phyloP scores from a whole-genome alignment of 64 coral and sea anemone genomes.

The Acropora tenuis region DNA sequence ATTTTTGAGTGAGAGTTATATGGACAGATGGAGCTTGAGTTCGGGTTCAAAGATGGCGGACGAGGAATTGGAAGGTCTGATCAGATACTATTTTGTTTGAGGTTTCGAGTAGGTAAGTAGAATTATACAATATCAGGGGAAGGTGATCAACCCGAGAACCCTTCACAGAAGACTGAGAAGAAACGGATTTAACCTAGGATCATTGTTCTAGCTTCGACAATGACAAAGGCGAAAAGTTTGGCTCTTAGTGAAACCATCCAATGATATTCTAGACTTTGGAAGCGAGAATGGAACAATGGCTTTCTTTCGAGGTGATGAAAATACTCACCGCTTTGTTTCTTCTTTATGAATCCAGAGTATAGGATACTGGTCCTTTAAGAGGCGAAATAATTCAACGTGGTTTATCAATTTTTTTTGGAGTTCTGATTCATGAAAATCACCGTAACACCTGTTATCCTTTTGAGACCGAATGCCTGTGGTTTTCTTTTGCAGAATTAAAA shows the following conservation, averaged over 20 bases:
- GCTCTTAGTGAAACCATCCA: too few species aligned
- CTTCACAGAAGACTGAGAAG: conserved; percentile 7
- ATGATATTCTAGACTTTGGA: not conserved
- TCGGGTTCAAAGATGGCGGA: not conserved
- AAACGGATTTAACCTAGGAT: not conserved
- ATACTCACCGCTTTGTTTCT: conserved; percentile 30
- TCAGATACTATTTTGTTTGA: conserved; percentile 15
- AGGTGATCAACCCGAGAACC: not conserved
- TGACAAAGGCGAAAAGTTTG: not conserved
- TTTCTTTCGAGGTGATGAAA: conserved; percentile 10
- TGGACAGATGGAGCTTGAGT: not conserved
- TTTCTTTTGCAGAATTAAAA: not conserved
- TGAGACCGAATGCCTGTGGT: not conserved
- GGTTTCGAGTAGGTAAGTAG: too few species aligned
- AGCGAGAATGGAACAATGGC: not conserved
- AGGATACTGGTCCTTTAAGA: not conserved
- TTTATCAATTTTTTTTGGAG: conserved; percentile 21
- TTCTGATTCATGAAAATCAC: not conserved
- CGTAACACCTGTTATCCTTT: not conserved
- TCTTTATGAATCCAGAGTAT: conserved; percentile 14
- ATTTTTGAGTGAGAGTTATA: too few species aligned
- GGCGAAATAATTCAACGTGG: conserved; percentile 21
- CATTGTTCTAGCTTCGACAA: not conserved
- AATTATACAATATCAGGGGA: not conserved
- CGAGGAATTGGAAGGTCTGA: not conserved